These are phyloP conservation scores for Lepus oiostolus DNA, from an alignment of 2,797 vertebrate species.

Conservation along the genomic window DNA sequence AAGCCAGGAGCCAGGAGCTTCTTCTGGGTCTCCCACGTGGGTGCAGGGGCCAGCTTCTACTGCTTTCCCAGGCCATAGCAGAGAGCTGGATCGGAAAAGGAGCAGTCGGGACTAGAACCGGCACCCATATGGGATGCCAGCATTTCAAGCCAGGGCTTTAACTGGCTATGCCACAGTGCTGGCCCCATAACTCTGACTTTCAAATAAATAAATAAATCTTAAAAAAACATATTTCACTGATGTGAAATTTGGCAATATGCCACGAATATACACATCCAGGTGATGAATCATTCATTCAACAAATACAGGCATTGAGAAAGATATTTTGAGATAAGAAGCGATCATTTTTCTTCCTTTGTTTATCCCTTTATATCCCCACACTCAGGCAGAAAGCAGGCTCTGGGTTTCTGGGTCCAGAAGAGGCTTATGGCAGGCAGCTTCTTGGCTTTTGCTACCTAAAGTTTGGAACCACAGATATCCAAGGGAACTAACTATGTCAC, in stretches of 20 bases:
- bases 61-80: no score
- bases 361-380: background rate
- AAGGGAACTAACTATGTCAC: background rate
- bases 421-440: background rate
- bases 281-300: slow-evolving; percentile 23
- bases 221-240: background rate
- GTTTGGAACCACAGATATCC: background rate
- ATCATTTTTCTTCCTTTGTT: background rate
- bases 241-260: background rate
- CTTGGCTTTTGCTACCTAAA: background rate
- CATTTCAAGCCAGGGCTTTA: no score
- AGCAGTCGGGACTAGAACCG: no score
- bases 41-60: no score
- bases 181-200: no score
- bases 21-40: no score
- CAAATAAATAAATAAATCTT: background rate
- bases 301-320: background rate
- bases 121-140: no score
- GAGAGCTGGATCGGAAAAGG: no score
- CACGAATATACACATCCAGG: background rate
- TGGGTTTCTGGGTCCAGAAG: background rate
- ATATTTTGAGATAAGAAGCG: background rate
- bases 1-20: no score
- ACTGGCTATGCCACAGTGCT: no score
- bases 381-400: background rate